phyloP scores from a whole-genome alignment of 2,113 vertebrate genomes.

The Sciurus niger region DNA sequence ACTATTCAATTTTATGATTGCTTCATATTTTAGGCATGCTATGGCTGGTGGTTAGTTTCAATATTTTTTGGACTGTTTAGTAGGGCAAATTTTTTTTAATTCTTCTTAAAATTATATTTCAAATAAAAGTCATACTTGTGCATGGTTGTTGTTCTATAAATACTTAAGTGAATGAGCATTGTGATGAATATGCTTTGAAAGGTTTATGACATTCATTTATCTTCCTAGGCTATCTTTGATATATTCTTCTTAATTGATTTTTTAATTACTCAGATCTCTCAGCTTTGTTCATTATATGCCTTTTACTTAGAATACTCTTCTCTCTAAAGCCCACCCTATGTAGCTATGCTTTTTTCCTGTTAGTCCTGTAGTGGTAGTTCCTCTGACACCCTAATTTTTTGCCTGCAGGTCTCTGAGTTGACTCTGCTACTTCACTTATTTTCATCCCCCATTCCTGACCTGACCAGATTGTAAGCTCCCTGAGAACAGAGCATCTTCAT shows the following conservation, averaged over 20 bases:
- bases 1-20: not conserved
- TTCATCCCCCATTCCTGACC: too few relatives aligned
- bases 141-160: not conserved
- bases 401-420: not conserved
- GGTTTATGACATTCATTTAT: not conserved
- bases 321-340: not conserved
- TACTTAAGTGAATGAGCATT: not conserved
- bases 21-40: not conserved
- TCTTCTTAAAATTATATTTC: not conserved
- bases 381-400: too few relatives aligned
- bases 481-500: not conserved
- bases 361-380: rapidly evolving
- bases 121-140: not conserved
- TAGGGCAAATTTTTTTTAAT: not conserved
- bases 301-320: not conserved
- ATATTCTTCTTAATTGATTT: not conserved
- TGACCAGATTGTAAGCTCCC: not conserved
- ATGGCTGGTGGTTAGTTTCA: not conserved
- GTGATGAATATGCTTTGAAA: rapidly evolving
- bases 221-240: too few relatives aligned
- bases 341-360: not conserved
- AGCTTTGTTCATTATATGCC: not conserved
- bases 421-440: too few relatives aligned
- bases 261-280: not conserved
- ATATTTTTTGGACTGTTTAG: not conserved